Base-by-base conservation (phyloP, 2,113 vertebrate genomes). In the Pandion haliaetus region DNA sequence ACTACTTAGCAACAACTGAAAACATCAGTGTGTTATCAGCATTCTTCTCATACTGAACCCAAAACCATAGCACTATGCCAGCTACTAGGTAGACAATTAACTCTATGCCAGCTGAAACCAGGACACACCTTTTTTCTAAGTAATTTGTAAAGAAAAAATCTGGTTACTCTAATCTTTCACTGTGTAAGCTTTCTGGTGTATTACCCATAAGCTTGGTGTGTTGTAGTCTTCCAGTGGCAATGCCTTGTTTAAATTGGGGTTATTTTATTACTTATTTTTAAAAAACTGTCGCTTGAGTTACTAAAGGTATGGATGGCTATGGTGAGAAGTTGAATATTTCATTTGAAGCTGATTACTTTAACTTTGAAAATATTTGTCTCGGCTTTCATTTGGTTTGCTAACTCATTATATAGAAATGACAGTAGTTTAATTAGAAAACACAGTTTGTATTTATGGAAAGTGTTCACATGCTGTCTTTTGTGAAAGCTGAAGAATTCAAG, bases 381-480 rank as follows among this genome's bases (percentile, higher is more conserved):
- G 80, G 66, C 81, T 85, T 93, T 94, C 79, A 7, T 95, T 95
- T 82, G 94, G 62, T 63, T 95, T 80, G 58, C 63, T 19, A 62
- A 10, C 67, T 89, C 42, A 8, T 79, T 82, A 11, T 44, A 2
- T 65, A 70, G 77, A 88, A 93, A 91, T 91, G 96, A 73, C 94
- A 91, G 86, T 91, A 93, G 91, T 95, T 97, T 91, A 96, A 96
- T 95, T 93, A 88, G 95, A 85, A 94, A 85, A 23, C 81, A 32
- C 61, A 66, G 86, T 85, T 95, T 70, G 78, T 96, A 95, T 97
- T 96, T 95, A 91, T 97, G 94, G 97, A 96, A 97, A 97, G 95
- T 79, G 86, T 93, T 97, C 91, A 77, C 91, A 80, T 95, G 88
- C 80, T 88, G 93, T 45, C 84, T 96, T 89, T 85, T 93, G 91